Base-by-base conservation (phyloP, 2,113 vertebrate species). In the Jacana jacana region DNA sequence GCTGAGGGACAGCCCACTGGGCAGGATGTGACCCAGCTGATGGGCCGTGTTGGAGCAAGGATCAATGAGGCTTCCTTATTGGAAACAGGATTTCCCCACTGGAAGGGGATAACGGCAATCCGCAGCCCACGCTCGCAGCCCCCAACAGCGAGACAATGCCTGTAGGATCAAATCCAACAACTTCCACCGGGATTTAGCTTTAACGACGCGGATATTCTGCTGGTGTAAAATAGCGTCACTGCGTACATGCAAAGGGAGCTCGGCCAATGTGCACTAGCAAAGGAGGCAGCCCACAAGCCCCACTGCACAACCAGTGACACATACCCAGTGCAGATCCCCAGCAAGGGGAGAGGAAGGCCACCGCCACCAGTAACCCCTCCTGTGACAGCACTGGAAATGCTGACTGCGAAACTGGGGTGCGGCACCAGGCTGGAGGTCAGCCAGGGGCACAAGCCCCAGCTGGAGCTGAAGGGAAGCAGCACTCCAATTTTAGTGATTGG, bases 241-340 rank as follows among this genome's bases (percentile, higher is more conserved):
- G 25, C 15, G 30, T 5, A 25, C 15, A 55, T 0, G 1, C 2
- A 0, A 9, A 46, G 24, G 37, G 52, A n/a, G n/a, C 9, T 77
- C 3, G 0, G 72, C 40, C 9, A 15, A 25, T 2, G 2, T 5
- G 28, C 25, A 2, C 13, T 6, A 22, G 31, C 10, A 24, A 9
- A 42, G 55, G 68, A 30, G 7, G 16, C 28, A 17, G 63, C 18
- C 51, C 66, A 24, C 7, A 2, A 13, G 33, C 35, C 52, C 46
- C 54, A 46, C 3, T 6, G 1, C 37, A 3, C 33, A 28, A 24
- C 37, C 30, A 23, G 54, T 13, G 33, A 55, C 19, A 1, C 2
- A 14, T 75, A 35, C 69, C 40, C 46, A 4, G 1, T 1, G 7
- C 7, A 60, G 37, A 11, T 5, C 9, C 68, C 22, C 39, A 61